A percentile compares a stretch with the other conserved stretches of the same genome.
These are phyloP conservation scores for Orthonychiurus folsomi DNA, from an alignment of 2,888 invertebrate species.

Conservation along the genomic window DNA sequence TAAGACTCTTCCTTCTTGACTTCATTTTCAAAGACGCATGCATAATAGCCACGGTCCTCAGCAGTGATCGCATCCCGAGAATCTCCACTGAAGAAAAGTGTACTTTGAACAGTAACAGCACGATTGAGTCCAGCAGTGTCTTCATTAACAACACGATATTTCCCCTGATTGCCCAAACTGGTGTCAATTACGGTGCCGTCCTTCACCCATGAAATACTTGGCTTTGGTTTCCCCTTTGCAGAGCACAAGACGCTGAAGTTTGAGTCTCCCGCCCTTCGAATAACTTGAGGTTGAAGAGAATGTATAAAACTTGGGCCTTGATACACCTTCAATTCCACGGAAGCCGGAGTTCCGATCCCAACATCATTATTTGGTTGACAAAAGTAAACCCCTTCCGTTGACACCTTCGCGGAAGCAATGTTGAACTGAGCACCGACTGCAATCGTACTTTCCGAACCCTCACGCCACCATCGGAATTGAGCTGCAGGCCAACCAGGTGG, in stretches of 20 bases:
- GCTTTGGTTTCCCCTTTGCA: conserved; percentile 79
- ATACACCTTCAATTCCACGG: conserved; percentile 73
- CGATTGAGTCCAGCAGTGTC: conserved; percentile 67
- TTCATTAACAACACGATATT: conserved; percentile 72
- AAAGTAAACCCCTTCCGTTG: conserved; percentile 78
- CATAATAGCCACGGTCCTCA: conserved; percentile 75
- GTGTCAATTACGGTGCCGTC: conserved; percentile 70
- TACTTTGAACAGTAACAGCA: conserved; percentile 73
- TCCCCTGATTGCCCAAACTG: conserved; percentile 50
- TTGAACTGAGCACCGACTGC: conserved; percentile 74
- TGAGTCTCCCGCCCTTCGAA: conserved; percentile 62
- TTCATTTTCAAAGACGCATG: conserved; percentile 80
- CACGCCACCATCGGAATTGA: conserved; percentile 74
- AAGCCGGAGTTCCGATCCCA: conserved; percentile 74
- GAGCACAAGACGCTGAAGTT: conserved; percentile 73
- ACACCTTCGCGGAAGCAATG: conserved; percentile 72
- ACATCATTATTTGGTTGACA: conserved; percentile 84
- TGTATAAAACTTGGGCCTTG: conserved; percentile 77
- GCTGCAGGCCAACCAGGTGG: conserved; percentile 91
- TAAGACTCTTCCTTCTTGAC: conserved; percentile 77
- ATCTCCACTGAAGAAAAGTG: conserved; percentile 68
- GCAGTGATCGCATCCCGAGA: conserved; percentile 52
- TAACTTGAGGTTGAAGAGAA: conserved; percentile 72
- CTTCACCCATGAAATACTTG: conserved; percentile 75
- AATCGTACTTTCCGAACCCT: conserved; percentile 56